Conservation (phyloP, 2,888 invertebrate genomes). For the Capitulum mitella region DNA sequence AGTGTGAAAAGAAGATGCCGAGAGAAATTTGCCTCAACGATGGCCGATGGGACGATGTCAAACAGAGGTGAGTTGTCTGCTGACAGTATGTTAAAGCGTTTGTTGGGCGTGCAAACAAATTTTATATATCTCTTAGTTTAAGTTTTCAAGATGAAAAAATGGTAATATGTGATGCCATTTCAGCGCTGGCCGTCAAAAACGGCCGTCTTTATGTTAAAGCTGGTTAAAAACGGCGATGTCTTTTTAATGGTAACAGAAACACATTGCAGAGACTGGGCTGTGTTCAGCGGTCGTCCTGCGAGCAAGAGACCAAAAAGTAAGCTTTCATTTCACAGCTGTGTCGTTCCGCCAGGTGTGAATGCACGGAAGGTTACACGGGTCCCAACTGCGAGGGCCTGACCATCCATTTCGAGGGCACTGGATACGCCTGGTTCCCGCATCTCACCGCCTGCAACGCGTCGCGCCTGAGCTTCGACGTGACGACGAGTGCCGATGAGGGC, state of each 20-base stretch:
- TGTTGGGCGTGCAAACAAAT: too few relatives aligned
- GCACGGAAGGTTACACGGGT: slow-evolving; percentile 57
- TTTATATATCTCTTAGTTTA: too few relatives aligned
- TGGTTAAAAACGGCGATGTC: neutral
- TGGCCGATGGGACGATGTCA: slow-evolving; percentile 3
- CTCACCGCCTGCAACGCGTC: slow-evolving; percentile 79
- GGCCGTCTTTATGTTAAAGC: too few relatives aligned
- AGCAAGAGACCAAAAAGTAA: too few relatives aligned
- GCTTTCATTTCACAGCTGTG: too few relatives aligned
- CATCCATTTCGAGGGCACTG: slow-evolving; percentile 77
- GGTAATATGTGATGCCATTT: too few relatives aligned
- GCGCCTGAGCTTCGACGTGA: slow-evolving; percentile 69
- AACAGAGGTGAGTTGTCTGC: too few relatives aligned
- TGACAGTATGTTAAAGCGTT: too few relatives aligned
- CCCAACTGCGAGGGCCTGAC: slow-evolving; percentile 83
- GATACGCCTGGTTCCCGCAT: slow-evolving; percentile 86
- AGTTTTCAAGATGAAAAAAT: too few relatives aligned
- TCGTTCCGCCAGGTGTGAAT: slow-evolving; percentile 75
- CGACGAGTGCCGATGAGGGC: slow-evolving; percentile 66
- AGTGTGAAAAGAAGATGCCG: neutral
- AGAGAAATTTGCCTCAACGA: neutral
- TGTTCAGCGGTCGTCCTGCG: too few relatives aligned
- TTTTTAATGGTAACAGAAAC: neutral
- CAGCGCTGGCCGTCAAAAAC: too few relatives aligned
- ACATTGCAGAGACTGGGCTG: neutral